phyloP scores from a whole-genome alignment of 2,113 vertebrate genomes.

The Mesitornis unicolor region DNA sequence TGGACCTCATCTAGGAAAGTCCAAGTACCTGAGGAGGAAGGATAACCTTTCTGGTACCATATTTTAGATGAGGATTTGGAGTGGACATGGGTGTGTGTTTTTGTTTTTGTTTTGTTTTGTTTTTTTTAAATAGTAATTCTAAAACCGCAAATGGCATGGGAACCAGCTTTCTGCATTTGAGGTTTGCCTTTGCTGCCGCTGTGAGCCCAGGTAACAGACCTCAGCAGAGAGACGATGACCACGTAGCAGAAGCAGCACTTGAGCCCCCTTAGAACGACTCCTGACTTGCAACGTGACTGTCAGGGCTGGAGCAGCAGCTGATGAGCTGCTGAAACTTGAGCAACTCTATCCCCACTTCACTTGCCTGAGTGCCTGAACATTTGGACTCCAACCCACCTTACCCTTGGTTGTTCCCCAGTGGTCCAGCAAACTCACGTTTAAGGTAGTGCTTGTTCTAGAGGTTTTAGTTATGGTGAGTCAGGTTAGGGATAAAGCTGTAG shows the following conservation, averaged over 20 bases:
- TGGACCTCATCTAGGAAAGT: not conserved
- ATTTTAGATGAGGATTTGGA: not conserved
- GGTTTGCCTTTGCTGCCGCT: not conserved
- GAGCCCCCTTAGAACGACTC: rapidly evolving
- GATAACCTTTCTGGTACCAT: not conserved
- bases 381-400: not conserved
- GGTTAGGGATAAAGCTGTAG: not conserved
- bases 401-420: not conserved
- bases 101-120: not conserved
- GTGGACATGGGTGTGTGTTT: no score
- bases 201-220: not conserved
- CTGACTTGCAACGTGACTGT: not conserved
- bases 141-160: not conserved
- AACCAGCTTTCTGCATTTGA: not conserved
- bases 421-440: not conserved
- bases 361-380: not conserved
- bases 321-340: not conserved
- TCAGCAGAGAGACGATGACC: not conserved
- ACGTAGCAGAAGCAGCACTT: rapidly evolving
- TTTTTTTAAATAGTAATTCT: not conserved
- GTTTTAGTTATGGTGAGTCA: not conserved
- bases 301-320: not conserved
- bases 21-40: not conserved
- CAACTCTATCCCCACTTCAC: not conserved
- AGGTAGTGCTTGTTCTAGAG: not conserved